Conservation (phyloP, 2,113 vertebrate genomes). For the Microtus montanus region DNA sequence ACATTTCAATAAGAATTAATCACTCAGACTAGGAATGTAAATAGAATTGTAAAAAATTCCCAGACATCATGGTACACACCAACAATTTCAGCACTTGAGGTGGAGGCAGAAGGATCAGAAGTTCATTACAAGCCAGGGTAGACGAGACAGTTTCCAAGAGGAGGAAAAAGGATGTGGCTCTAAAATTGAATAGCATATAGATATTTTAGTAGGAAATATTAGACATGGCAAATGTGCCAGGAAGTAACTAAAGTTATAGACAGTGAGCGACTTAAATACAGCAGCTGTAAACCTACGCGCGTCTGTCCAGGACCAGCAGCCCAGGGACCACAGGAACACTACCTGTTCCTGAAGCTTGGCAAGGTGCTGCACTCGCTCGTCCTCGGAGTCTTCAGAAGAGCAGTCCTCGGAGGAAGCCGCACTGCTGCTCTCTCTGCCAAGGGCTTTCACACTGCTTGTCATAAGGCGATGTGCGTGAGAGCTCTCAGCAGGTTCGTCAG, state of each 20-base stretch:
- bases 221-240: conserved; percentile 9
- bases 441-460: conserved; percentile 55
- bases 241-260: background rate
- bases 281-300: conserved; percentile 22
- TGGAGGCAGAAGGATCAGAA: background rate
- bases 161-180: background rate
- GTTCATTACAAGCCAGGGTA: background rate
- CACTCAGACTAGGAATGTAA: conserved; percentile 20
- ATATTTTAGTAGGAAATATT: conserved; percentile 14
- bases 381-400: conserved; percentile 85
- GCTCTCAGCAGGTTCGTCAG: conserved; percentile 84
- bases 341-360: conserved; percentile 90
- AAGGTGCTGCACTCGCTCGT: conserved; percentile 82
- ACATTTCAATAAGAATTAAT: background rate
- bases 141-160: background rate
- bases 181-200: background rate
- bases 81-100: background rate
- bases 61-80: background rate
- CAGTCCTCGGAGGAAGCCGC: conserved; percentile 86
- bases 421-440: conserved; percentile 83
- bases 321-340: background rate
- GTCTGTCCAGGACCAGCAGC: background rate
- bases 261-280: conserved; percentile 6
- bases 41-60: background rate
- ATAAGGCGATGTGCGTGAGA: conserved; percentile 17